Evolutionary conservation across 2,888 invertebrate species (phyloP).

Genomic region (Spilarctia lutea): DNA sequence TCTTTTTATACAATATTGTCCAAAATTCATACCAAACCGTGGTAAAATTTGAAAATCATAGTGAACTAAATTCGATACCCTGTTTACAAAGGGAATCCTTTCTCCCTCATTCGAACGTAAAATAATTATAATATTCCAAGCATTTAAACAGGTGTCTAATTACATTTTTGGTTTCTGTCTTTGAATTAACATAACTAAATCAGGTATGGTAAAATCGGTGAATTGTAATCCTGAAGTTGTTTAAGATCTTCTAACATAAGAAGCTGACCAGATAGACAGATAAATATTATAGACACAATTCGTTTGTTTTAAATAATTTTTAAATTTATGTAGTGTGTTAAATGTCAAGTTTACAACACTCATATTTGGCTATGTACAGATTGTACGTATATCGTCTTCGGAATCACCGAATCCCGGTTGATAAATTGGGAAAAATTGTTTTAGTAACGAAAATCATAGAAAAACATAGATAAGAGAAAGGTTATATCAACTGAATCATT

Average conservation of each 20-base stretch:
- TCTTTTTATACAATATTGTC: conserved; percentile 74
- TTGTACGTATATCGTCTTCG: conserved; percentile 50
- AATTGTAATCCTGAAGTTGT: background rate
- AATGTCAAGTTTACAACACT: conserved; percentile 11
- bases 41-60: conserved; percentile 59
- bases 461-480: background rate
- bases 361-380: conserved; percentile 43
- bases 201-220: too few species aligned
- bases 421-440: background rate
- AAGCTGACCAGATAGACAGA: background rate
- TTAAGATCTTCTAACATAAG: background rate
- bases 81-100: conserved; percentile 63
- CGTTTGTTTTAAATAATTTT: background rate
- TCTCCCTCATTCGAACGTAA: conserved; percentile 47
- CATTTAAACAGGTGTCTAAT: conserved; percentile 12
- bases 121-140: conserved; percentile 33
- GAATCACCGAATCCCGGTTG: conserved; percentile 4
- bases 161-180: background rate
- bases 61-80: conserved; percentile 66
- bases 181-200: background rate
- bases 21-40: conserved; percentile 66
- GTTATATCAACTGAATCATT: background rate
- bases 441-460: background rate
- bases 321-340: background rate
- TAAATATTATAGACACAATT: background rate